Conservation (phyloP, 2,888 invertebrate genomes). For the Scaptomyza tumidula region DNA sequence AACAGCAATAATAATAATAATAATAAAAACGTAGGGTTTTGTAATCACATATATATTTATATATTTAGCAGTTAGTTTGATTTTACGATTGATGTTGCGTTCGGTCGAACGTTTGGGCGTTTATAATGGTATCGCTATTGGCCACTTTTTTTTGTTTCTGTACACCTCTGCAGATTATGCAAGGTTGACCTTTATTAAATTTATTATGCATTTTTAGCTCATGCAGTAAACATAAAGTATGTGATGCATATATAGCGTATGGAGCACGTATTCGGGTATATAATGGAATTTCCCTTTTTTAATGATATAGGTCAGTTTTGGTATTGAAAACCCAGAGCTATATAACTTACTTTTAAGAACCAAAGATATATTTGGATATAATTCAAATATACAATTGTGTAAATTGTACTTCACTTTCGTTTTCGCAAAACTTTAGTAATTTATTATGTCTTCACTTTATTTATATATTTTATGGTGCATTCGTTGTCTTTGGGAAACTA, state of each 20-base stretch:
- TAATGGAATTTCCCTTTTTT: background rate
- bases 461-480: constrained; percentile 9
- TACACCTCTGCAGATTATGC: constrained; percentile 23
- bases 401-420: constrained; percentile 18
- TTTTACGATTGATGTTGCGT: constrained; percentile 25
- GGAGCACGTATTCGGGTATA: background rate
- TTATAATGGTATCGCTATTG: constrained; percentile 34
- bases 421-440: constrained; percentile 1
- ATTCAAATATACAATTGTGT: constrained; percentile 1
- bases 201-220: constrained; percentile 17
- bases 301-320: background rate
- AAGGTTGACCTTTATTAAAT: constrained; percentile 1
- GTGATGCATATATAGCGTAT: background rate
- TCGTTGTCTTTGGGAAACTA: constrained; percentile 21
- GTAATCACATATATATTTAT: constrained; percentile 23
- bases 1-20: background rate
- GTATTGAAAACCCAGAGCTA: background rate
- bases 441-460: constrained; percentile 20
- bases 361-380: background rate
- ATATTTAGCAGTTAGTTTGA: constrained; percentile 31
- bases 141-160: constrained; percentile 8
- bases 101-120: constrained; percentile 22
- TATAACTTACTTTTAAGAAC: constrained; percentile 20
- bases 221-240: background rate
- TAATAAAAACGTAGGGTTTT: constrained; percentile 19